Evolutionary conservation across 2,113 vertebrate species (phyloP), one percentile per base, ranked within the genome.

Genomic region (Lepidiolamprologus cunningtoni): DNA sequence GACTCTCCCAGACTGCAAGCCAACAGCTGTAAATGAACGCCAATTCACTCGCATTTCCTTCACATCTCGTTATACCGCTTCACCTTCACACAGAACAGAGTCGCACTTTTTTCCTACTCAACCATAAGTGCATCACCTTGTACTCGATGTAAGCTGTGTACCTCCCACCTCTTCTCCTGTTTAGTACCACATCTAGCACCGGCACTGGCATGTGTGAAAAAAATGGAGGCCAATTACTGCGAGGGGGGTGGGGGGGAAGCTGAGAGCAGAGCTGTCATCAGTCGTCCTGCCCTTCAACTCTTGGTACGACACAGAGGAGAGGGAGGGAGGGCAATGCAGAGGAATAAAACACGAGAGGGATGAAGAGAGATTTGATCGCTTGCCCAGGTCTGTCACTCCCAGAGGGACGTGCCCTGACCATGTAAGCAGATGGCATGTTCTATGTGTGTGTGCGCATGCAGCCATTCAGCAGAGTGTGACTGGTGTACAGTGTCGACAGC

Each of bases 351-450:
- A 89, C 21, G n/a, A 88, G 85, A 83, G 85, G 84, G 81, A 91
- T 87, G 85, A 92, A 61, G 85, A 87, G 81, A 89, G 89, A 92
- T 91, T 93, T 90, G 90, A 94, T 94, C 73, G 19, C 83, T 85
- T 89, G 91, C 91, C 93, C 90, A 89, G 82, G 89, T 93, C 88
- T 84, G 87, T 91, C 88, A 63, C 87, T 92, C 87, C 87, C 91
- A 84, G 37, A 91, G 83, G 89, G 90, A 87, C 12, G 16, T 81
- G 82, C 40, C 86, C 88, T 57, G 84, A 80, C 63, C 89, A 86
- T 89, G 89, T 91, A 78, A 90, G 90, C 91, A 94, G 94, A 95
- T 93, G 94, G 91, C 90, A 88, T 86, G 78, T 86, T 79, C 66
- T 85, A 85, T 87, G 66, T 80, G 53, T 81, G 61, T 86, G 78